These are phyloP conservation scores for Murina feae DNA, from an alignment of 2,113 vertebrate genomes.

Conservation along the genomic window DNA sequence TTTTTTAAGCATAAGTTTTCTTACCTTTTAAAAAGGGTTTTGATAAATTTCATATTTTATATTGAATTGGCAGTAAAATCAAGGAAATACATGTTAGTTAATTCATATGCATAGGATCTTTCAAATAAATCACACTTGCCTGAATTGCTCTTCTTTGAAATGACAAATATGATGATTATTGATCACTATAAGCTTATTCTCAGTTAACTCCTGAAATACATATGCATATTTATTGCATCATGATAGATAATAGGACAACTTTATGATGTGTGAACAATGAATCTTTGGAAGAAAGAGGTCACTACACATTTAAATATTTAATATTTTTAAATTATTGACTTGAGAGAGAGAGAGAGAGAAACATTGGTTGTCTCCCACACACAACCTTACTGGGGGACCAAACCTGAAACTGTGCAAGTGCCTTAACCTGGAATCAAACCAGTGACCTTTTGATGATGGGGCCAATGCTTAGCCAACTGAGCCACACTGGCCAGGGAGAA, in stretches of 20 bases:
- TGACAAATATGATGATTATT: slow-evolving; percentile 45
- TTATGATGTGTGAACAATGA: background rate
- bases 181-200: background rate
- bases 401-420: background rate
- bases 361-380: background rate
- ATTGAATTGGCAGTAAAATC: background rate
- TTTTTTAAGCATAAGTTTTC: background rate
- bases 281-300: background rate
- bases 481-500: background rate
- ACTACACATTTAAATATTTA: background rate
- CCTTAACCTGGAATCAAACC: background rate
- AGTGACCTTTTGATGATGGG: background rate
- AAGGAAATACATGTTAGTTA: background rate
- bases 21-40: background rate
- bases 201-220: background rate
- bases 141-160: slow-evolving; percentile 2
- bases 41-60: background rate
- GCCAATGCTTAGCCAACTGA: background rate
- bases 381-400: background rate
- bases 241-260: background rate
- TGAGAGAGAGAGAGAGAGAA: background rate
- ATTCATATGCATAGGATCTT: background rate
- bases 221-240: background rate
- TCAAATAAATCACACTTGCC: background rate
- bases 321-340: background rate